These are phyloP conservation scores for Vireo griseus DNA, from an alignment of 2,797 vertebrate species.

Conservation along the genomic window DNA sequence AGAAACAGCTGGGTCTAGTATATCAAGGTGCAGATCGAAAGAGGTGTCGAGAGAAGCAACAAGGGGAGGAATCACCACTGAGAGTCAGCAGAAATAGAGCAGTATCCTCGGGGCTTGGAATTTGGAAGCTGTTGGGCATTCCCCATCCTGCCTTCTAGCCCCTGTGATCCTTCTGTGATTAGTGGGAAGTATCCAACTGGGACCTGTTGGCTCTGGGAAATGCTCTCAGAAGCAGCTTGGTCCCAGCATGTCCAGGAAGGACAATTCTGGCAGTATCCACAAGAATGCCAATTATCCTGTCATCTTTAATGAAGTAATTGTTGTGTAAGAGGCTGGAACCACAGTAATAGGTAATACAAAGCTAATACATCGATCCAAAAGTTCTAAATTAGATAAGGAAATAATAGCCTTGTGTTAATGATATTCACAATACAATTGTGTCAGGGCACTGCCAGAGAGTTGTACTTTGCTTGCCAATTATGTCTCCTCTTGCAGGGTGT, in stretches of 20 bases:
- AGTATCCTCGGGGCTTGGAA: neutral
- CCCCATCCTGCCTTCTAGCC: neutral
- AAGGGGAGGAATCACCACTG: neutral
- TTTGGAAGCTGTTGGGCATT: neutral
- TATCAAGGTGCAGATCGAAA: neutral
- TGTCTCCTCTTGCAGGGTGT: neutral
- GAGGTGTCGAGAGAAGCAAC: accelerated
- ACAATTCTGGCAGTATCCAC: neutral
- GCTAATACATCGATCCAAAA: neutral
- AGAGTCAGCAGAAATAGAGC: neutral
- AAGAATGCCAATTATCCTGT: neutral
- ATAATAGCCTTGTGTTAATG: neutral
- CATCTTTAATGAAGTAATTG: neutral
- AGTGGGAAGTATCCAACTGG: neutral
- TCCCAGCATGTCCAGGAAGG: neutral
- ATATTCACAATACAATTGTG: neutral
- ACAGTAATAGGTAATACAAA: neutral
- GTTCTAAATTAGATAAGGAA: neutral
- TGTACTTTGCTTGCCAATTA: neutral
- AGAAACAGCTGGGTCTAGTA: neutral
- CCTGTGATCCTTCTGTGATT: neutral
- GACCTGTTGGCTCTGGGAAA: neutral
- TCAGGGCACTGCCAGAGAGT: neutral
- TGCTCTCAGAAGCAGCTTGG: neutral
- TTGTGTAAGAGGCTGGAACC: neutral